A percentile compares a stretch with the other conserved stretches of the same genome.
These are phyloP conservation scores for Synaphobranchus kaupii DNA, from an alignment of 2,797 vertebrate genomes.

Conservation along the genomic window DNA sequence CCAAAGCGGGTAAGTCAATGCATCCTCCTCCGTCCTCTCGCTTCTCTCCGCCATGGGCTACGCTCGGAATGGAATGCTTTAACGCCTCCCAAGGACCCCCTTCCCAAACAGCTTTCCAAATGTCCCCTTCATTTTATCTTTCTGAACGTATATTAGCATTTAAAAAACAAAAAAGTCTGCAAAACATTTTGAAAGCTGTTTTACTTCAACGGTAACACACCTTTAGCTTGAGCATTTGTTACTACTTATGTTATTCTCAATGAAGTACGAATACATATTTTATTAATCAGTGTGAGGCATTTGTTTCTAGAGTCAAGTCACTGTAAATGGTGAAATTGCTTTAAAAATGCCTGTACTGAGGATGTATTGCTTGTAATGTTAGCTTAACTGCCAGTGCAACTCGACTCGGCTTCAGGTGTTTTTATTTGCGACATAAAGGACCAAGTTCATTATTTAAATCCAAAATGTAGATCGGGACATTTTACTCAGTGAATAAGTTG, in stretches of 20 bases:
- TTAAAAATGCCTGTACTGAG: not conserved
- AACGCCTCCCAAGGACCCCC: slow-evolving; percentile 40
- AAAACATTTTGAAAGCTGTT: not conserved
- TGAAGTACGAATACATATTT: not conserved
- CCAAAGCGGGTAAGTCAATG: slow-evolving; percentile 85
- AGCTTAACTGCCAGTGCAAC: not conserved
- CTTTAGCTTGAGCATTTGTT: not conserved
- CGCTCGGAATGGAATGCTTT: slow-evolving; percentile 36
- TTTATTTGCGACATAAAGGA: not conserved
- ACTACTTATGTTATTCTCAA: not conserved
- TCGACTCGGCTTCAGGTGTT: not conserved
- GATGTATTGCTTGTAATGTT: not conserved
- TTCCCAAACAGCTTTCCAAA: slow-evolving; percentile 40
- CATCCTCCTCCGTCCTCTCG: slow-evolving; percentile 51
- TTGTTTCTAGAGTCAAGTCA: not conserved
- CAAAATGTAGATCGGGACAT: not conserved
- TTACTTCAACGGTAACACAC: not conserved
- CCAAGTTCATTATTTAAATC: not conserved
- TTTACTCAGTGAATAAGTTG: not conserved
- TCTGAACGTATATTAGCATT: not conserved
- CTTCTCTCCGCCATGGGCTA: slow-evolving; percentile 26
- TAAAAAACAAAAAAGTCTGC: not conserved
- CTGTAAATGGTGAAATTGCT: not conserved
- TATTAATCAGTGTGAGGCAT: not conserved
- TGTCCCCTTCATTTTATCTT: slow-evolving; percentile 53